A percentile compares a stretch with the other conserved stretches of the same genome.
Evolutionary conservation across 2,797 vertebrate species (phyloP).

Genomic region (Onychomys torridus): DNA sequence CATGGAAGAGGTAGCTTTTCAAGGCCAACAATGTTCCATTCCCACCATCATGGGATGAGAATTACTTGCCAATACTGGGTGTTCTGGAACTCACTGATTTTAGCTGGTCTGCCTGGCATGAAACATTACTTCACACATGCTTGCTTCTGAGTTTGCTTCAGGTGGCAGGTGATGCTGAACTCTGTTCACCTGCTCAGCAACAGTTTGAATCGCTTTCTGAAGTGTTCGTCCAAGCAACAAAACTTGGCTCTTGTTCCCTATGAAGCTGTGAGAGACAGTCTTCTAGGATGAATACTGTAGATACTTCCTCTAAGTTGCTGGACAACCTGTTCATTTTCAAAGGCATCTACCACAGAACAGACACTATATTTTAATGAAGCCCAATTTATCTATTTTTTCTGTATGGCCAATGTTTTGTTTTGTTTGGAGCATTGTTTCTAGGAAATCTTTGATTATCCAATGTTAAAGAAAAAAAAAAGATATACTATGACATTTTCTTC

Average conservation of each 20-base stretch:
- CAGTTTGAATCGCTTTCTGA: neutral
- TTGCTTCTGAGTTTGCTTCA: neutral
- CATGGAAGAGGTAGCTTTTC: neutral
- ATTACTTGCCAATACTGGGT: neutral
- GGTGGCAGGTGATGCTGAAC: neutral
- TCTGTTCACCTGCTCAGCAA: neutral
- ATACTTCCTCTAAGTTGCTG: neutral
- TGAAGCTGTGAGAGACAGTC: neutral
- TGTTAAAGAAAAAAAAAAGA: neutral
- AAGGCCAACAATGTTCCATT: neutral
- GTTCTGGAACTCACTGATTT: neutral
- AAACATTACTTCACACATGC: neutral
- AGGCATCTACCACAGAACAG: neutral
- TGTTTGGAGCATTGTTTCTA: neutral
- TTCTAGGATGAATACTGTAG: neutral
- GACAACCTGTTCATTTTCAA: conserved; percentile 16
- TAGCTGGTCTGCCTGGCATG: neutral
- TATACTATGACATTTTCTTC: neutral
- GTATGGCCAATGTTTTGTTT: neutral
- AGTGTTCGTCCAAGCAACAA: neutral
- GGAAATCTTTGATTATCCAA: conserved; percentile 7
- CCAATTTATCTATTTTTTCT: conserved; percentile 19
- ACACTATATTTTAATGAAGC: conserved; percentile 17
- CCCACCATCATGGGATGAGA: neutral
- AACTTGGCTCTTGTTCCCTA: neutral